These are phyloP conservation scores for Tragelaphus buxtoni DNA, from an alignment of 2,113 vertebrate genomes.

Conservation along the genomic window DNA sequence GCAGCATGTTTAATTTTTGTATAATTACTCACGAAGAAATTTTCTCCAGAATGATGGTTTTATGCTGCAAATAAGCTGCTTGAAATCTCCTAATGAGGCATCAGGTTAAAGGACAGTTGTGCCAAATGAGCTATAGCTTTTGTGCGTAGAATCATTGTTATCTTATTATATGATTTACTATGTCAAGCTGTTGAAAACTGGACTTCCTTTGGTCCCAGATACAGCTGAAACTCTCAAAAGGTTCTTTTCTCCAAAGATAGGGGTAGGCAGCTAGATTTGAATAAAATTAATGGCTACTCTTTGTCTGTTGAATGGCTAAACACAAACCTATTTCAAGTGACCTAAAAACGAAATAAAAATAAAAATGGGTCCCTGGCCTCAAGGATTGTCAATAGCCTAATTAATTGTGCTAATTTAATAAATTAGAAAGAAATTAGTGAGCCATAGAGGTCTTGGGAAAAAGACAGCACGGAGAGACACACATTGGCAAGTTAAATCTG, in stretches of 20 bases:
- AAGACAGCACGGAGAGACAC: neutral
- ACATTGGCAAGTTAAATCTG: neutral
- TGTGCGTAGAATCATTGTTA: neutral
- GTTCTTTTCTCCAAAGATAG: neutral
- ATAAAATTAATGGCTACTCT: neutral
- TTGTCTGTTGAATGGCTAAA: neutral
- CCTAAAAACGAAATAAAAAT: neutral
- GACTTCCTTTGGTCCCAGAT: neutral
- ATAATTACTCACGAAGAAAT: constrained; percentile 17
- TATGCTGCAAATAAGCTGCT: constrained; percentile 26
- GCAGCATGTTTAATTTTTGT: constrained; percentile 39
- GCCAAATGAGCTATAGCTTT: neutral
- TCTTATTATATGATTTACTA: constrained; percentile 5
- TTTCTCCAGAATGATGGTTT: constrained; percentile 29
- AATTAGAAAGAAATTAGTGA: neutral
- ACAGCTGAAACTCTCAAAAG: neutral
- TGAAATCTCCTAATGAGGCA: constrained; percentile 1
- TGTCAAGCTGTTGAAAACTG: neutral
- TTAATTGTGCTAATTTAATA: neutral
- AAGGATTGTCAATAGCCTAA: neutral
- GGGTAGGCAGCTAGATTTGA: neutral
- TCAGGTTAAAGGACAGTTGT: constrained; percentile 15
- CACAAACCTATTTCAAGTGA: neutral
- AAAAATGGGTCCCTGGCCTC: neutral
- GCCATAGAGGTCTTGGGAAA: neutral